Conservation (phyloP, 2,797 vertebrate genomes). For the Naso thynnoides region DNA sequence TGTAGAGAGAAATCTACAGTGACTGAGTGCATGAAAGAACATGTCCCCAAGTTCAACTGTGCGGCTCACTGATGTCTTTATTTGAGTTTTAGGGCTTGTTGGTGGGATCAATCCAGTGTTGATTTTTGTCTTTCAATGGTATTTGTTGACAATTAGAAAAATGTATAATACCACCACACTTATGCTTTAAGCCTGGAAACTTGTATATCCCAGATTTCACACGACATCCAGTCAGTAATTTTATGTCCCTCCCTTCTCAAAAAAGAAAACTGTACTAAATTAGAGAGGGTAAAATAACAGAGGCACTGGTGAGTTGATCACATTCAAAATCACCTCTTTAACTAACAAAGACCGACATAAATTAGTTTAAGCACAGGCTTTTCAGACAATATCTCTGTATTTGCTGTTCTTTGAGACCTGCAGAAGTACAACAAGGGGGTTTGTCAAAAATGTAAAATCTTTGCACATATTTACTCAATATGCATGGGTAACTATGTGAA, state of each 20-base stretch:
- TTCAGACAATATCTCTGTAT: conserved; percentile 18
- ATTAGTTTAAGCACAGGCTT: conserved; percentile 24
- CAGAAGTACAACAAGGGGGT: conserved; percentile 8
- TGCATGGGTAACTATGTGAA: too few relatives aligned
- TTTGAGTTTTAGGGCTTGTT: background rate
- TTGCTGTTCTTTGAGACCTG: background rate
- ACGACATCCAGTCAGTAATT: background rate
- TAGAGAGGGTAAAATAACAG: conserved; percentile 10
- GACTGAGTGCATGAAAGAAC: background rate
- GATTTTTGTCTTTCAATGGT: background rate
- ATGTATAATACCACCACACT: background rate
- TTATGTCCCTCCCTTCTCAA: background rate
- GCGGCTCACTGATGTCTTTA: background rate
- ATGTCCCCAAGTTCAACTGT: background rate
- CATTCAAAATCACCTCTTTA: conserved; percentile 13
- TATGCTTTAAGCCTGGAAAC: background rate
- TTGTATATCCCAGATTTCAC: background rate
- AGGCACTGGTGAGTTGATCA: conserved; percentile 1
- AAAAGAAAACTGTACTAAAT: conserved; percentile 20
- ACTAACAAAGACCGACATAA: conserved; percentile 5
- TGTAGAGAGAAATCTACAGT: background rate
- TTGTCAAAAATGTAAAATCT: conserved; percentile 21
- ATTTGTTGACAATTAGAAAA: background rate
- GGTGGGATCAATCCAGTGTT: background rate
- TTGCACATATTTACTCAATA: background rate